These are phyloP conservation scores for Gerris lacustris DNA, from an alignment of 2,888 invertebrate genomes.

Conservation along the genomic window DNA sequence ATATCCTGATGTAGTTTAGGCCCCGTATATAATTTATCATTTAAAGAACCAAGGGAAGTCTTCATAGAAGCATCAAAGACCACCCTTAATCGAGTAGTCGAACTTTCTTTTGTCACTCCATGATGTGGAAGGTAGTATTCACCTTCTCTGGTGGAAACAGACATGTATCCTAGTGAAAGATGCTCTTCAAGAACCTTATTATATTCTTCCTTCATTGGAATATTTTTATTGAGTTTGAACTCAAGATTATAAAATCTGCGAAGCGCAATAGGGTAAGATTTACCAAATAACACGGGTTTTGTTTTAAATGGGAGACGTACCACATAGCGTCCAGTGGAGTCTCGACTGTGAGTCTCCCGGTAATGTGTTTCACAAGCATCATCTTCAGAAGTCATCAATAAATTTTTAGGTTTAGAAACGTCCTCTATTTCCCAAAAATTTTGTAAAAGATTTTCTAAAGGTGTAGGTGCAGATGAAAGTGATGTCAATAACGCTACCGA, in stretches of 20 bases:
- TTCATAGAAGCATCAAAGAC: background rate
- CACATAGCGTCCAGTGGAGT: background rate
- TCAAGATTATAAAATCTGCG: constrained; percentile 4
- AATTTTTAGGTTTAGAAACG: background rate
- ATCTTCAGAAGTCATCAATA: background rate
- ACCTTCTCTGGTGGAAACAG: background rate
- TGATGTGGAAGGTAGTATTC: background rate
- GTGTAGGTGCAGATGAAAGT: background rate
- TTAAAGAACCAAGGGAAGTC: background rate
- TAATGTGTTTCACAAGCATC: constrained; percentile 8
- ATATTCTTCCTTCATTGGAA: background rate
- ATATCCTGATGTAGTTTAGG: background rate
- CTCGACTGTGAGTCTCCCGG: constrained; percentile 10
- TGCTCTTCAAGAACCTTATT: background rate
- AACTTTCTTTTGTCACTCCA: background rate
- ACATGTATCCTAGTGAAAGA: background rate
- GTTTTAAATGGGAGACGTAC: background rate
- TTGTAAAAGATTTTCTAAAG: background rate
- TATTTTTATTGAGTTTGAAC: background rate
- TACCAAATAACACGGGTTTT: background rate
- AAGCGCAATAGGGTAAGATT: background rate
- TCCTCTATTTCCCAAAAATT: constrained; percentile 18
- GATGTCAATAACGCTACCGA: too few species aligned
- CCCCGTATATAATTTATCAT: background rate
- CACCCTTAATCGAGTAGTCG: background rate